phyloP scores from a whole-genome alignment of 2,888 invertebrate species.

The Exocentrus adspersus region DNA sequence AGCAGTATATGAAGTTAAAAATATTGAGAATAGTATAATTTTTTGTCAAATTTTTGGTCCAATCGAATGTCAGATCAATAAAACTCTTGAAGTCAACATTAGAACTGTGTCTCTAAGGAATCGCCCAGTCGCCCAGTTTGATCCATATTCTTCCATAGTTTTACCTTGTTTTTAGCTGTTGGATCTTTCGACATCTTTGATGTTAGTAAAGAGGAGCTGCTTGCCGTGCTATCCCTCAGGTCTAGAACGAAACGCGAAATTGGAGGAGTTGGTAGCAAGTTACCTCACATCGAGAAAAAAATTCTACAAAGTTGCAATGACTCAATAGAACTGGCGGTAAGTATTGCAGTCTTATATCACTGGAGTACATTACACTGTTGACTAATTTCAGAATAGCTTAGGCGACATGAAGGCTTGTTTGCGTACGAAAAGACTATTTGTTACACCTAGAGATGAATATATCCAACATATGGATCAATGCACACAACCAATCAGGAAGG shows the following conservation, averaged over 20 bases:
- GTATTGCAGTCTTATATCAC: not conserved
- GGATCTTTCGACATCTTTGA: too few species aligned
- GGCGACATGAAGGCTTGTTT: not conserved
- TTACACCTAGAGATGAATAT: slow-evolving; percentile 4
- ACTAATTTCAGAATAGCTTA: not conserved
- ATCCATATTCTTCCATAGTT: too few species aligned
- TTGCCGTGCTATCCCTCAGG: not conserved
- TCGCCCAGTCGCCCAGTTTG: too few species aligned
- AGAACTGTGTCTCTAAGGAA: too few species aligned
- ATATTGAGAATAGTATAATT: too few species aligned
- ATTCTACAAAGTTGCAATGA: not conserved
- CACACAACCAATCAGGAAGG: not conserved
- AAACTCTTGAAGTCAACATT: too few species aligned
- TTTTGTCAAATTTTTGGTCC: too few species aligned
- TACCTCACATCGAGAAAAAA: not conserved
- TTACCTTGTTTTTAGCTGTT: too few species aligned
- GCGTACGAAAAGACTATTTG: not conserved
- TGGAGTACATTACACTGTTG: not conserved
- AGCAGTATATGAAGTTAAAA: too few species aligned
- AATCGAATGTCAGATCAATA: too few species aligned
- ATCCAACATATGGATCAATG: slow-evolving; percentile 10
- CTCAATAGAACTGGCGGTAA: not conserved
- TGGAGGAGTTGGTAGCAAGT: not conserved
- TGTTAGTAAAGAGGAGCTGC: too few species aligned
- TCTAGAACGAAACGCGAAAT: slow-evolving; percentile 3